Conservation (phyloP, 2,888 invertebrate species). For the Deilephila elpenor region DNA sequence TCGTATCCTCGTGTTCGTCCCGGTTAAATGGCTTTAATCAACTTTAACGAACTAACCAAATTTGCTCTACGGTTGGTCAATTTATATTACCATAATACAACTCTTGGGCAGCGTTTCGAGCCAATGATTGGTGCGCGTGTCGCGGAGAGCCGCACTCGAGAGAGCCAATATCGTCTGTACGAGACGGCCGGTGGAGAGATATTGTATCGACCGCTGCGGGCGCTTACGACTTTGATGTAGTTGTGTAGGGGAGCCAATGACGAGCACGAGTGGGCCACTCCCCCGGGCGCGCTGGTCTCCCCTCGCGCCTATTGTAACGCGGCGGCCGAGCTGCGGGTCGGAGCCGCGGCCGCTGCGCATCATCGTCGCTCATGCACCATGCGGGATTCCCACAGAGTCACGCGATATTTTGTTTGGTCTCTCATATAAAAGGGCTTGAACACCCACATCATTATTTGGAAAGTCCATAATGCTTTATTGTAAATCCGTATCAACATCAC, state of each 20-base stretch:
- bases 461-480: slow-evolving; percentile 77
- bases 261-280: slow-evolving; percentile 55
- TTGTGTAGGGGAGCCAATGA: slow-evolving; percentile 59
- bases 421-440: slow-evolving; percentile 71
- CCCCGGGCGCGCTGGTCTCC: slow-evolving; percentile 44
- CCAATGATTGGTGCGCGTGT: slow-evolving; percentile 70
- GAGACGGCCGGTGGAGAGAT: slow-evolving; percentile 56
- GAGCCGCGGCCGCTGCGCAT: slow-evolving; percentile 38
- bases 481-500: slow-evolving; percentile 80
- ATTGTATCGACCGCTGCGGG: slow-evolving; percentile 57
- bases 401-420: slow-evolving; percentile 75
- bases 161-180: slow-evolving; percentile 65
- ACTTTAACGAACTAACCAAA: slow-evolving; percentile 85
- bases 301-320: slow-evolving; percentile 46
- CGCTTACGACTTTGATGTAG: slow-evolving; percentile 62
- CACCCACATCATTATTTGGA: slow-evolving; percentile 83
- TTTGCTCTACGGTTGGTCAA: slow-evolving; percentile 84
- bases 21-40: slow-evolving; percentile 85
- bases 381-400: slow-evolving; percentile 82
- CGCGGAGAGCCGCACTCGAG: slow-evolving; percentile 43
- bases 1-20: slow-evolving; percentile 79
- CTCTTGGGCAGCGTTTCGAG: slow-evolving; percentile 54
- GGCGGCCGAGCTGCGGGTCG: slow-evolving; percentile 47
- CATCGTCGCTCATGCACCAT: slow-evolving; percentile 55
- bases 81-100: slow-evolving; percentile 84